Conservation (phyloP, 2,113 vertebrate species). For the Tautogolabrus adspersus region DNA sequence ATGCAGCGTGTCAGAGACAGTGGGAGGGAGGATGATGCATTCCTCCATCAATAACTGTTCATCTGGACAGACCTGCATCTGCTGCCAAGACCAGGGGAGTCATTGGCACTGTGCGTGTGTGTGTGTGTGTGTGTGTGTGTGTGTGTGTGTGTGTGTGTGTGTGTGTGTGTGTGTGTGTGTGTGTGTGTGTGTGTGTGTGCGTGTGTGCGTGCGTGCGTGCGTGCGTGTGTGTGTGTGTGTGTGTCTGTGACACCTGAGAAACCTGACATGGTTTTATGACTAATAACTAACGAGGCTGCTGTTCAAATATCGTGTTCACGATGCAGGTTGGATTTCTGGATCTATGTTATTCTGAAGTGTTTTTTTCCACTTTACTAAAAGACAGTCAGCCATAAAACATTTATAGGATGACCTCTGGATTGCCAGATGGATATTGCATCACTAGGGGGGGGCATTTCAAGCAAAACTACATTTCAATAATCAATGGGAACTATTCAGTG, state of each 20-base stretch:
- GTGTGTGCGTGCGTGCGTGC: no score
- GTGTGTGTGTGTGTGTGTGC: no score
- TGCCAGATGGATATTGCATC: no score
- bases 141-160: no score
- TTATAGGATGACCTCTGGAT: no score
- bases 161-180: no score
- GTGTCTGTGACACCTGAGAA: constrained; percentile 7
- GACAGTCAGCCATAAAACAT: no score
- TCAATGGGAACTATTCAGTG: no score
- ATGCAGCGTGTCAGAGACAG: constrained; percentile 63
- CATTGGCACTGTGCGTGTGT: constrained; percentile 8
- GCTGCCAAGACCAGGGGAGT: constrained; percentile 53
- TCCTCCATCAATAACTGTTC: constrained; percentile 72
- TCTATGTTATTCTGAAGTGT: background rate
- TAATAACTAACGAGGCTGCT: background rate
- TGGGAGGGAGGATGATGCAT: constrained; percentile 66
- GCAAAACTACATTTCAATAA: no score
- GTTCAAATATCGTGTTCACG: background rate
- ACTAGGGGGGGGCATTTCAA: no score
- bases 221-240: no score
- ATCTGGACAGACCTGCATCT: constrained; percentile 64
- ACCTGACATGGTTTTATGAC: constrained; percentile 17
- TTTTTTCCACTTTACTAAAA: background rate
- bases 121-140: constrained; percentile 8
- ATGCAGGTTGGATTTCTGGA: background rate